Evolutionary conservation across 2,797 vertebrate genomes (phyloP).

Genomic region (Benthosema pterotum): DNA sequence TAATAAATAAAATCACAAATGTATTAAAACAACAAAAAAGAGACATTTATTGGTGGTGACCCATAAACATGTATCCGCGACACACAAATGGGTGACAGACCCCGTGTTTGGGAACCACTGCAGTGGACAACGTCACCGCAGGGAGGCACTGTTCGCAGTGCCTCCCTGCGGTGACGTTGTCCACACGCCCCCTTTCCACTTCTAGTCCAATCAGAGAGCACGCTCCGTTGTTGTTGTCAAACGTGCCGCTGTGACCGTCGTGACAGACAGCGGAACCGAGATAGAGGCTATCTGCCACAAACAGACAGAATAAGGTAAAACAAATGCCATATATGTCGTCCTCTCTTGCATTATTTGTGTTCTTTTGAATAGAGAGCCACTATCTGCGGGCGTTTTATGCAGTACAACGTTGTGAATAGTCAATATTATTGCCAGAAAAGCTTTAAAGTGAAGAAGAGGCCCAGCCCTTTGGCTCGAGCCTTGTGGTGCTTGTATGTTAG

Average conservation of each 20-base stretch:
- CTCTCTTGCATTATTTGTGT: background rate
- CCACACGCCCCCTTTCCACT: slow-evolving; percentile 35
- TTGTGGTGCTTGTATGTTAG: slow-evolving; percentile 45
- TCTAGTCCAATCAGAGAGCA: slow-evolving; percentile 70
- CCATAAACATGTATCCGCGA: too few species aligned
- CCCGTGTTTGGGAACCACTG: too few species aligned
- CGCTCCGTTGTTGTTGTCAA: slow-evolving; percentile 75
- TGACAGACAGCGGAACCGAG: slow-evolving; percentile 63
- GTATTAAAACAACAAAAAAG: too few species aligned
- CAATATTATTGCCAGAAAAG: background rate
- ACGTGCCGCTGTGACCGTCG: slow-evolving; percentile 38
- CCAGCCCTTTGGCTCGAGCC: slow-evolving; percentile 51
- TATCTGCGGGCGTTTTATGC: background rate
- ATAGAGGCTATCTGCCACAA: slow-evolving; percentile 52
- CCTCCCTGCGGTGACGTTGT: background rate
- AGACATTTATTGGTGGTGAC: too few species aligned
- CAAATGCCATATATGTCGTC: background rate
- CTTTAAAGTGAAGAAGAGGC: slow-evolving; percentile 52
- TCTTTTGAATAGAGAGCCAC: accelerated
- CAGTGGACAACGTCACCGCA: slow-evolving; percentile 25
- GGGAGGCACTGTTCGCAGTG: slow-evolving; percentile 45
- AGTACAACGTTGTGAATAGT: background rate
- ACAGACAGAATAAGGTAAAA: slow-evolving; percentile 70
- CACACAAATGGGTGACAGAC: too few species aligned
- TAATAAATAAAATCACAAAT: too few species aligned